Conservation (phyloP, 92 coral and sea anemone species). For the Hydrozoanthus gracilis region DNA sequence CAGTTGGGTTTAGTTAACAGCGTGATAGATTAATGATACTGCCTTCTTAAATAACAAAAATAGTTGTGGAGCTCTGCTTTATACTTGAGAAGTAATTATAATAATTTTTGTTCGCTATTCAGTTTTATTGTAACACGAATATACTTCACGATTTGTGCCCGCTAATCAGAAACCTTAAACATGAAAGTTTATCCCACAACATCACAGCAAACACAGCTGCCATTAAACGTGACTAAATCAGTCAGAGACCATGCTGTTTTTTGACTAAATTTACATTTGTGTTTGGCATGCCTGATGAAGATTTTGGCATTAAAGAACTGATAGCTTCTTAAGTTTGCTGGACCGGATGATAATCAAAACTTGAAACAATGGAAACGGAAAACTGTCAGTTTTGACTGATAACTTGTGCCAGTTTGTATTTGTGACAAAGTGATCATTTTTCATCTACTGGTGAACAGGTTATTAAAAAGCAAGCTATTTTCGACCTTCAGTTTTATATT, state of each 20-base stretch:
- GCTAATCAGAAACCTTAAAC: too few species aligned
- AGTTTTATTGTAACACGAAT: too few species aligned
- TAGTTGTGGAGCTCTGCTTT: too few species aligned
- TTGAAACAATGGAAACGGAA: neutral
- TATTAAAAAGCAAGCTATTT: neutral
- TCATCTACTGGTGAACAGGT: neutral
- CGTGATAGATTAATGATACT: too few species aligned
- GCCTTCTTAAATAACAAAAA: too few species aligned
- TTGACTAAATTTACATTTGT: neutral
- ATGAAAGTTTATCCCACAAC: too few species aligned
- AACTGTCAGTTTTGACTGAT: constrained; percentile 1
- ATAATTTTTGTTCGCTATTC: too few species aligned
- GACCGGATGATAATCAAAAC: neutral
- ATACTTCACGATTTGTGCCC: too few species aligned
- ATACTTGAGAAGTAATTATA: too few species aligned
- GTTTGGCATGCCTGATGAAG: neutral
- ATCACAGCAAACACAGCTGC: too few species aligned
- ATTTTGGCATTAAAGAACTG: neutral
- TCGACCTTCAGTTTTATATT: neutral
- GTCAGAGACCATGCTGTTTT: neutral
- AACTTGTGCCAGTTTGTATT: neutral
- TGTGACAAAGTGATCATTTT: neutral
- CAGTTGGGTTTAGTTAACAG: too few species aligned
- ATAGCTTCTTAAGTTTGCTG: neutral
- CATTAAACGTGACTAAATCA: too few species aligned